These are phyloP conservation scores for Misgurnus anguillicaudatus DNA, from an alignment of 2,113 vertebrate genomes.

Conservation along the genomic window DNA sequence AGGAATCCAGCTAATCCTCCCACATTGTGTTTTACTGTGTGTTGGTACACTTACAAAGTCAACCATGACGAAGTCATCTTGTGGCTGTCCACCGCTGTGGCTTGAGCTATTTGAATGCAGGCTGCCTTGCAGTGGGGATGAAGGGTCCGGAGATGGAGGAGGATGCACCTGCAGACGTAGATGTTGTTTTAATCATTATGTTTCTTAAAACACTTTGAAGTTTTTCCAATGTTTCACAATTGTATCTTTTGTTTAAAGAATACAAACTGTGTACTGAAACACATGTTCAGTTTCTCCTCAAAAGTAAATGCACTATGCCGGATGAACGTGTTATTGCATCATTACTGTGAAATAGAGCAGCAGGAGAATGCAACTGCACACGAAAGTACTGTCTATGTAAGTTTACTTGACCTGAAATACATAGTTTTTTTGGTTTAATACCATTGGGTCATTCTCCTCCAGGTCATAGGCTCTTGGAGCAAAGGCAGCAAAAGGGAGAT, in stretches of 20 bases:
- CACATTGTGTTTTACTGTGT: neutral
- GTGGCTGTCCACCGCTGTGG: constrained; percentile 80
- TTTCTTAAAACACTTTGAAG: too few species aligned
- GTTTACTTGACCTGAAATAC: neutral
- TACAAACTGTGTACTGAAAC: too few species aligned
- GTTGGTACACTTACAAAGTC: constrained; percentile 85
- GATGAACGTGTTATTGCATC: too few species aligned
- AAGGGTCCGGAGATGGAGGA: constrained; percentile 83
- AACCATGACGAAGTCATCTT: constrained; percentile 97
- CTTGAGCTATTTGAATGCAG: constrained; percentile 90
- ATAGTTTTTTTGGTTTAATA: constrained; percentile 58
- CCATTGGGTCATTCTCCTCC: constrained; percentile 93
- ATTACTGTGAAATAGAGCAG: neutral
- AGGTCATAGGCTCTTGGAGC: constrained; percentile 86
- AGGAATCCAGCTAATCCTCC: neutral
- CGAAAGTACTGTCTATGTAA: neutral
- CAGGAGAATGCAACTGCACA: neutral
- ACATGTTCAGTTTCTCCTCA: too few species aligned
- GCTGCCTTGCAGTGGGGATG: constrained; percentile 90
- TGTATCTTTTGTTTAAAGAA: too few species aligned
- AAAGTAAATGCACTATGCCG: too few species aligned
- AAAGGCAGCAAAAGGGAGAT: constrained; percentile 96
- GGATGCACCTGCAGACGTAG: constrained; percentile 83
- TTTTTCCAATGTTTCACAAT: too few species aligned
- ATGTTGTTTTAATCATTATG: neutral